phyloP scores from a whole-genome alignment of 2,113 vertebrate genomes.

The Sula dactylatra region DNA sequence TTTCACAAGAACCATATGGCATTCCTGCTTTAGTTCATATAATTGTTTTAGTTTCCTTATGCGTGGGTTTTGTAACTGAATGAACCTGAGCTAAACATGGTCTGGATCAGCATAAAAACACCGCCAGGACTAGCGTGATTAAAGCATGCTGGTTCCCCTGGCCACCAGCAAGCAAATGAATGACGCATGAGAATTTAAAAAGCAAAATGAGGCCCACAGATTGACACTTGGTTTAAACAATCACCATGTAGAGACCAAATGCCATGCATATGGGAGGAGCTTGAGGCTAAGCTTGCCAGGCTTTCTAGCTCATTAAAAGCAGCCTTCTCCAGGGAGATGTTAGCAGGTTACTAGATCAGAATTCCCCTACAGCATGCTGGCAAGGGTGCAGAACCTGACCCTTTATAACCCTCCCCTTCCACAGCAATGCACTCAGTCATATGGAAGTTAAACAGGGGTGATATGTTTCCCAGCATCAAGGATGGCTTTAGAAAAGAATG shows the following conservation, averaged over 20 bases:
- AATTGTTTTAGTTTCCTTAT: background rate
- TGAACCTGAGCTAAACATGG: background rate
- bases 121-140: background rate
- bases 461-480: background rate
- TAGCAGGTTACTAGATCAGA: background rate
- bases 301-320: background rate
- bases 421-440: background rate
- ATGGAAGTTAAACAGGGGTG: background rate
- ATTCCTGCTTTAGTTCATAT: background rate
- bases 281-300: background rate
- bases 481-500: background rate
- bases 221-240: background rate
- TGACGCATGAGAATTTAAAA: background rate
- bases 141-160: background rate
- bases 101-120: background rate
- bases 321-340: background rate
- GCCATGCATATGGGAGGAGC: rapidly evolving
- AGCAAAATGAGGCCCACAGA: background rate
- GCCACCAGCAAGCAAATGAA: background rate
- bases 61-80: background rate
- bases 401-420: background rate
- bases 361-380: background rate
- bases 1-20: background rate
- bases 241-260: background rate
- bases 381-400: background rate